Percentiles rank a stretch among this genome's conserved stretches.
Evolutionary conservation across 2,797 vertebrate species (phyloP).

Genomic region (Steatocranus sp.): DNA sequence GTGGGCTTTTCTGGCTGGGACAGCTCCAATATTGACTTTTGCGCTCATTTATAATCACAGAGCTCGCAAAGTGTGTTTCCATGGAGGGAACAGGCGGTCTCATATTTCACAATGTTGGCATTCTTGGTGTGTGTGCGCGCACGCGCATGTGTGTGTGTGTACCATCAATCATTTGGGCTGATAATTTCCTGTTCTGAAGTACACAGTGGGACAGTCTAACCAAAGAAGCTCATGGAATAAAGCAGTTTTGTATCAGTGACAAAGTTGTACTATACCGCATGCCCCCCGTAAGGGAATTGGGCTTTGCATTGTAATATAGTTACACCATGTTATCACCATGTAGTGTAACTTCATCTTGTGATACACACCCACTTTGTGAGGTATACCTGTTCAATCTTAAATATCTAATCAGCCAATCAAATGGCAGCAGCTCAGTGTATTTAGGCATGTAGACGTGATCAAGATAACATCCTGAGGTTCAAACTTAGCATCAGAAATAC

Average conservation of each 20-base stretch:
- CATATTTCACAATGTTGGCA: slow-evolving; percentile 59
- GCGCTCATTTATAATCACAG: slow-evolving; percentile 19
- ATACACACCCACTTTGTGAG: not conserved
- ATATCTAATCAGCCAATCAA: not conserved
- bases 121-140: not conserved
- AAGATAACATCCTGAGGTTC: not conserved
- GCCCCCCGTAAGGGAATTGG: rapidly evolving
- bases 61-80: slow-evolving; percentile 19
- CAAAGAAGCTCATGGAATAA: not conserved
- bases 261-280: not conserved
- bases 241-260: not conserved
- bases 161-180: not conserved
- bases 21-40: slow-evolving; percentile 3
- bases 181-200: not conserved
- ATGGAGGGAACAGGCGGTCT: slow-evolving; percentile 18
- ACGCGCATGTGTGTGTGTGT: rapidly evolving
- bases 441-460: not conserved
- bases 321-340: not conserved
- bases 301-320: not conserved
- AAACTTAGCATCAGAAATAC: not conserved
- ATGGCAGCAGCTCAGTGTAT: not conserved
- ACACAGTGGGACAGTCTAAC: not conserved
- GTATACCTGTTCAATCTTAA: not conserved
- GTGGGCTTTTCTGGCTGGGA: slow-evolving; percentile 13
- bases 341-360: not conserved